phyloP scores from a whole-genome alignment of 2,113 vertebrate species.

The Corvus hawaiiensis region DNA sequence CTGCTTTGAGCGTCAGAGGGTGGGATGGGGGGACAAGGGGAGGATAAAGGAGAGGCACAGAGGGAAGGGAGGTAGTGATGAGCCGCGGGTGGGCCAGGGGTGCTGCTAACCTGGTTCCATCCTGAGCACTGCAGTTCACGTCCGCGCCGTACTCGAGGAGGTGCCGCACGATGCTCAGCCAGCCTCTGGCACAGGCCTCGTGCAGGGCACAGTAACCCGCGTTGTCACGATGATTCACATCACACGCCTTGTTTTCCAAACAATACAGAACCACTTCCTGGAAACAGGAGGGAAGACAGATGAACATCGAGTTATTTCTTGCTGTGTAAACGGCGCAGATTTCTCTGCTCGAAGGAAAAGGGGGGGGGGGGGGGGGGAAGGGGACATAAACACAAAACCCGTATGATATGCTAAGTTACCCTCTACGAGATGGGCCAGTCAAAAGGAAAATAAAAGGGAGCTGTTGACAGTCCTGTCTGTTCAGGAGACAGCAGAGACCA shows the following conservation, averaged over 20 bases:
- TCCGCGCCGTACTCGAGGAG: slow-evolving; percentile 90
- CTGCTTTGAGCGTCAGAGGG: accelerated
- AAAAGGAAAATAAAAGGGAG: background rate
- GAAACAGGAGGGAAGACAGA: background rate
- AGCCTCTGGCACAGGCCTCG: slow-evolving; percentile 89
- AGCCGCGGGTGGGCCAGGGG: accelerated
- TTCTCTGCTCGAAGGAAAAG: background rate
- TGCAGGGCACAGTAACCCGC: slow-evolving; percentile 93
- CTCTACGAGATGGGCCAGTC: background rate
- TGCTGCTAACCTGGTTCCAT: slow-evolving; percentile 85
- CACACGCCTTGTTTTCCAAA: slow-evolving; percentile 88
- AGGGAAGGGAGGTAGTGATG: background rate
- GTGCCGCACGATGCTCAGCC: slow-evolving; percentile 89
- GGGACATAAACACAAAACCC: background rate
- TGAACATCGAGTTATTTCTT: background rate
- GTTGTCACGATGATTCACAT: slow-evolving; percentile 92
- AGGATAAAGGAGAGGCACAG: background rate
- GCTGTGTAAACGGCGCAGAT: background rate
- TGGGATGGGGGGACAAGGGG: accelerated
- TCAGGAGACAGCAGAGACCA: background rate
- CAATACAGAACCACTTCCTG: slow-evolving; percentile 95
- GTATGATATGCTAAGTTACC: background rate
- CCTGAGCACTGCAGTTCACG: slow-evolving; percentile 95
- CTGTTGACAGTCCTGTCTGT: background rate
- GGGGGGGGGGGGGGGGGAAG: accelerated